Percentiles rank a stretch among this genome's conserved stretches.
phyloP scores from a whole-genome alignment of 2,888 invertebrate species.

The Dicyrtoma fusca region DNA sequence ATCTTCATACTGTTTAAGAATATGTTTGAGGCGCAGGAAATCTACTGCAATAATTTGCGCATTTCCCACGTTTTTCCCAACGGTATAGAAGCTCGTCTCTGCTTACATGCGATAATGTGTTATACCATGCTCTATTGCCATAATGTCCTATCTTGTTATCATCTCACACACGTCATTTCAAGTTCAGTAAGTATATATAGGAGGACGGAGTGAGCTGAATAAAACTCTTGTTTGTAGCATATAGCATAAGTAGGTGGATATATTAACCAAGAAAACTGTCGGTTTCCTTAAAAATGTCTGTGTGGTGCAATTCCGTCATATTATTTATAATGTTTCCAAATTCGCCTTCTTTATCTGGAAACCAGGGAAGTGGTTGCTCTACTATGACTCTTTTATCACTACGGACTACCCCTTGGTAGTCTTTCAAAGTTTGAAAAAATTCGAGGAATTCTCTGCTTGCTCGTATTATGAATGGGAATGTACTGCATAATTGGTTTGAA shows the following conservation, averaged over 20 bases:
- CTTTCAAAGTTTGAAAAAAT: no score
- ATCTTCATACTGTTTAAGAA: no score
- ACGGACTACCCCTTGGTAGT: no score
- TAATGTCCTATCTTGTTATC: conserved; percentile 20
- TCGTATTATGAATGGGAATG: conserved; percentile 6
- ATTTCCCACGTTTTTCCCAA: conserved; percentile 13
- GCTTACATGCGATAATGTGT: no score
- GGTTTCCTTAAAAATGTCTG: not conserved
- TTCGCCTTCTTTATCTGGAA: not conserved
- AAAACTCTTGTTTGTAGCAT: conserved; percentile 7
- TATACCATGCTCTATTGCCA: not conserved
- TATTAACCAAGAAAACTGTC: not conserved
- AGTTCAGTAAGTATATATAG: no score
- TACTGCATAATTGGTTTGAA: conserved; percentile 19
- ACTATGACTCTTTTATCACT: not conserved
- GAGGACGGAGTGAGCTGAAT: not conserved
- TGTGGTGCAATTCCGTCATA: conserved; percentile 4
- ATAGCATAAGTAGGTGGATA: not conserved
- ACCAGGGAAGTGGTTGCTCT: not conserved
- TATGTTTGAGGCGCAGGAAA: not conserved
- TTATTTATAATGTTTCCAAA: not conserved
- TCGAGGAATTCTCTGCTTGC: no score
- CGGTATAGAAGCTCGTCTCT: no score
- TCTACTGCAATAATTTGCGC: conserved; percentile 19
- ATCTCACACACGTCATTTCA: conserved; percentile 22